Conservation (phyloP, 2,888 invertebrate genomes). For the Erebia ligea region DNA sequence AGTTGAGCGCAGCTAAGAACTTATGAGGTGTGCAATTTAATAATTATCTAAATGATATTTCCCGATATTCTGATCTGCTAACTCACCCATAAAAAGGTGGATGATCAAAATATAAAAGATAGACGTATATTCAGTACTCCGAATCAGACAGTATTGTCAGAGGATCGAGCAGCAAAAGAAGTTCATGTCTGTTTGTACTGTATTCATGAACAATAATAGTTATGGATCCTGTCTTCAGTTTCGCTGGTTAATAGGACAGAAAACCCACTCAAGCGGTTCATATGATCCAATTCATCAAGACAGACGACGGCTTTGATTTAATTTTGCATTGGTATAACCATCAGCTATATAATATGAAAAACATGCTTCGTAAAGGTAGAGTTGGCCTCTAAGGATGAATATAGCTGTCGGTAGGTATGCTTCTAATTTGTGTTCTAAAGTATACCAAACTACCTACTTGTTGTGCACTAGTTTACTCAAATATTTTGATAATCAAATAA, state of each 20-base stretch:
- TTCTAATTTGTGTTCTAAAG: too few relatives aligned
- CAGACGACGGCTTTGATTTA: slow-evolving; percentile 19
- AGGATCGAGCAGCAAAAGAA: slow-evolving; percentile 9
- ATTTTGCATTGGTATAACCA: not conserved
- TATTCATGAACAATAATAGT: slow-evolving; percentile 47
- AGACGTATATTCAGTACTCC: slow-evolving; percentile 18
- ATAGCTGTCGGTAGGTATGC: too few relatives aligned
- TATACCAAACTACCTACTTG: too few relatives aligned
- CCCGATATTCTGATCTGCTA: slow-evolving; percentile 14
- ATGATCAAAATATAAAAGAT: slow-evolving; percentile 15
- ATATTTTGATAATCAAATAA: too few relatives aligned
- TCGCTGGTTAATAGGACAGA: slow-evolving; percentile 67
- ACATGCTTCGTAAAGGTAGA: too few relatives aligned
- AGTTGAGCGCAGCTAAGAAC: slow-evolving; percentile 11
- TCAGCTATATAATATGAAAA: not conserved
- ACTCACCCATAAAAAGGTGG: slow-evolving; percentile 66
- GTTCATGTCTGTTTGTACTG: slow-evolving; percentile 25
- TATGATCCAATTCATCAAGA: slow-evolving; percentile 35
- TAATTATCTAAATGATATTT: not conserved
- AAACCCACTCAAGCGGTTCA: slow-evolving; percentile 58
- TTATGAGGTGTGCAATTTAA: not conserved
- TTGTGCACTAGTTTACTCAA: too few relatives aligned
- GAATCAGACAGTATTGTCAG: slow-evolving; percentile 20
- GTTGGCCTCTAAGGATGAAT: not conserved
- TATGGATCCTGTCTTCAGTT: slow-evolving; percentile 56